A percentile compares a stretch with the other conserved stretches of the same genome.
phyloP scores from a whole-genome alignment of 2,113 vertebrate genomes.

The Gila orcuttii region DNA sequence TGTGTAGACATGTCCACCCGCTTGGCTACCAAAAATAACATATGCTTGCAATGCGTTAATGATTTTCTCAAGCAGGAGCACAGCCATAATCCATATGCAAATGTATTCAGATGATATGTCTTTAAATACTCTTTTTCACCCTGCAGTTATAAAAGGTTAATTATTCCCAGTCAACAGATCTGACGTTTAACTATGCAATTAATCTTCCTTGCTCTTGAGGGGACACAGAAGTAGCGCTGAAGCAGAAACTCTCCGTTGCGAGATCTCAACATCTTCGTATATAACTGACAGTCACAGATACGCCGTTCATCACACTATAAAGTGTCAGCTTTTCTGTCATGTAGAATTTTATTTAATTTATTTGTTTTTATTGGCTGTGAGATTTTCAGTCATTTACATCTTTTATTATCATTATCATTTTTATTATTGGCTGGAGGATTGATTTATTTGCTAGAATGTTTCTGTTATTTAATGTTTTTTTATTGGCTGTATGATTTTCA shows the following conservation, averaged over 20 bases:
- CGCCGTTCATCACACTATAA: neutral
- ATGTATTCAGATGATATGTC: slow-evolving; percentile 32
- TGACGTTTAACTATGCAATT: slow-evolving; percentile 57
- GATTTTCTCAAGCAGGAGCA: slow-evolving; percentile 21
- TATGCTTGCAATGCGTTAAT: slow-evolving; percentile 1
- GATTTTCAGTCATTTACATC: too few relatives aligned
- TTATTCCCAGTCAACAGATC: slow-evolving; percentile 56
- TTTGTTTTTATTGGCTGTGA: too few relatives aligned
- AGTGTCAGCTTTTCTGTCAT: too few relatives aligned
- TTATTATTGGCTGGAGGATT: too few relatives aligned
- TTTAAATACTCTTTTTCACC: slow-evolving; percentile 39
- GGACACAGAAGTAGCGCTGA: slow-evolving; percentile 1
- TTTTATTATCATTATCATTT: too few relatives aligned
- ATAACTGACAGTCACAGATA: neutral
- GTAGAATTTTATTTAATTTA: too few relatives aligned
- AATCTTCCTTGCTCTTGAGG: slow-evolving; percentile 42
- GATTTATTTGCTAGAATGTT: too few relatives aligned
- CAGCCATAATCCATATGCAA: slow-evolving; percentile 38
- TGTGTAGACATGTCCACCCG: neutral
- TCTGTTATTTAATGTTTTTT: too few relatives aligned
- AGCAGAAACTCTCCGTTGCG: slow-evolving; percentile 23
- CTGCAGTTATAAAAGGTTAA: slow-evolving; percentile 57
- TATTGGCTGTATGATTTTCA: too few relatives aligned
- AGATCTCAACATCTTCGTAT: neutral
- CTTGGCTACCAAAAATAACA: slow-evolving; percentile 26